phyloP scores from a whole-genome alignment of 2,113 vertebrate species.

The Colaptes auratus region DNA sequence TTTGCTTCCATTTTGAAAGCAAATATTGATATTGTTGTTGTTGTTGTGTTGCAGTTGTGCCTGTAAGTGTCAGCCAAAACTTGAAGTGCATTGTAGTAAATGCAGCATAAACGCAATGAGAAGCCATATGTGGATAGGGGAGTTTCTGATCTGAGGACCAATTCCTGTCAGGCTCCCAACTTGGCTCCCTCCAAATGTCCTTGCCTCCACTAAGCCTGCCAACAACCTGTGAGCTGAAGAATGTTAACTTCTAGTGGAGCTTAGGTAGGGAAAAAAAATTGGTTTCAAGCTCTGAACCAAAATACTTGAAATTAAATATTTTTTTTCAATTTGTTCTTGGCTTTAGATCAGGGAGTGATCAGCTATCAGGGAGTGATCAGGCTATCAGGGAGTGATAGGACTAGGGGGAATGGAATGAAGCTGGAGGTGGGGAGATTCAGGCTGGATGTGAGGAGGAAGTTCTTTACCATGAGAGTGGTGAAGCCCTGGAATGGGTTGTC shows the following conservation, averaged over 20 bases:
- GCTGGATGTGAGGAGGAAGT: too few relatives aligned
- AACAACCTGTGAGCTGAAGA: not conserved
- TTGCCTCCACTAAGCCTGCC: not conserved
- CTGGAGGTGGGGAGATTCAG: too few relatives aligned
- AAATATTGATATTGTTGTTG: conserved; percentile 47
- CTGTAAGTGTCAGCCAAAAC: not conserved
- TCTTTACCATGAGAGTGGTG: too few relatives aligned
- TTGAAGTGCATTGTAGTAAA: not conserved
- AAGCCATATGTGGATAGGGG: not conserved
- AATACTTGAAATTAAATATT: not conserved
- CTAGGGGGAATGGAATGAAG: too few relatives aligned
- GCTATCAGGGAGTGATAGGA: too few relatives aligned
- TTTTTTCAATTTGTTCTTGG: not conserved
- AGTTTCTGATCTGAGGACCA: not conserved
- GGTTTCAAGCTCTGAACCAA: not conserved
- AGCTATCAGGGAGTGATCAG: too few relatives aligned
- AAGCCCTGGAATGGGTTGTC: too few relatives aligned
- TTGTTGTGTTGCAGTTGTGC: conserved; percentile 33
- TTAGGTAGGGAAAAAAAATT: not conserved
- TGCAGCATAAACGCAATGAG: not conserved
- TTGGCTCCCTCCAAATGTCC: not conserved
- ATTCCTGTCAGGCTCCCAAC: not conserved
- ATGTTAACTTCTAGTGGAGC: not conserved
- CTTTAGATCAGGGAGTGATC: too few relatives aligned
- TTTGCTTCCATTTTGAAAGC: conserved; percentile 40